Evolutionary conservation across 2,797 vertebrate species (phyloP).

Genomic region (Betta splendens): DNA sequence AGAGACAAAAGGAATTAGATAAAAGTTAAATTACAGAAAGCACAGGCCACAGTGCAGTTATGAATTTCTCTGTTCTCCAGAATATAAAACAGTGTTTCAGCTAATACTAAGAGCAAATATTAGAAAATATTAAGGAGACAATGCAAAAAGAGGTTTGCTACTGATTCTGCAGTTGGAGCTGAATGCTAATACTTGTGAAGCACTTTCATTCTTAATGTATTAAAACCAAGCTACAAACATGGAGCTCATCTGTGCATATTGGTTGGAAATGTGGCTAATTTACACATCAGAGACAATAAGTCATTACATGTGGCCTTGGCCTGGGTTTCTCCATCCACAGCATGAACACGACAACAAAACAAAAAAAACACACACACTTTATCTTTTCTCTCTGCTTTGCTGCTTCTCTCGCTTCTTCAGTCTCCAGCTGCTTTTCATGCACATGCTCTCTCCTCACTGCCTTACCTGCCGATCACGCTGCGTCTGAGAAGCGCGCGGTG

Average conservation of each 20-base stretch:
- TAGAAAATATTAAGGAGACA: no score
- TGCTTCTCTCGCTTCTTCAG: constrained; percentile 6
- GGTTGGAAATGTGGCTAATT: constrained; percentile 34
- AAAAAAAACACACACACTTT: constrained; percentile 29
- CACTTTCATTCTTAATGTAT: not conserved
- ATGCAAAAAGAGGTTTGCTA: no score
- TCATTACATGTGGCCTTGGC: constrained; percentile 56
- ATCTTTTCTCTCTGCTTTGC: not conserved
- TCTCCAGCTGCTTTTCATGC: constrained; percentile 14
- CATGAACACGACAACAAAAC: no score
- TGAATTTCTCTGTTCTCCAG: no score
- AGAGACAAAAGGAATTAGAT: no score
- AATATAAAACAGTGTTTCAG: no score
- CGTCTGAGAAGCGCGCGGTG: constrained; percentile 39
- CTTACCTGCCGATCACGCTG: constrained; percentile 23
- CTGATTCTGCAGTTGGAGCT: no score
- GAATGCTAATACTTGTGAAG: not conserved
- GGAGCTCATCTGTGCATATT: constrained; percentile 28
- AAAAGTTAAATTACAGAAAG: no score
- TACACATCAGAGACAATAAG: constrained; percentile 57
- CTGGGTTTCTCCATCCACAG: constrained; percentile 50
- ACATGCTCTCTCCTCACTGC: constrained; percentile 15
- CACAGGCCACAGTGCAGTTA: no score
- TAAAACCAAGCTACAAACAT: constrained; percentile 18
- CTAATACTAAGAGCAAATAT: no score